phyloP scores from a whole-genome alignment of 1,140 invertebrate genomes.

The Zaprionus nigranus region DNA sequence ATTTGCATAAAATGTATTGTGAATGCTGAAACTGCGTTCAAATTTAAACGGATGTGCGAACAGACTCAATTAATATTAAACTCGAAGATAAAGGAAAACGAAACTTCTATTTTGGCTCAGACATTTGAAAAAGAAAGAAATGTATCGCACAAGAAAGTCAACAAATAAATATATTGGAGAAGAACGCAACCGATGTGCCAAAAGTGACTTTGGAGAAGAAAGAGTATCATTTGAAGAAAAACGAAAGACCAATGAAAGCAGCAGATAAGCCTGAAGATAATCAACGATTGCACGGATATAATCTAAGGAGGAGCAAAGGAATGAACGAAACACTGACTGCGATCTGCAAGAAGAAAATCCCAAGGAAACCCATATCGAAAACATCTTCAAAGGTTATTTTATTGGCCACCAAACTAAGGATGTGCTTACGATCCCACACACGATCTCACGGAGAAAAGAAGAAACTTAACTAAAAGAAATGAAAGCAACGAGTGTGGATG shows the following conservation, averaged over 20 bases:
- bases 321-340: not conserved
- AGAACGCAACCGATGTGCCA: not conserved
- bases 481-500: no score
- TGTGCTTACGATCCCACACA: not conserved
- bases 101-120: not conserved
- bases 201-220: not conserved
- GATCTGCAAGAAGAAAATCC: not conserved
- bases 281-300: not conserved
- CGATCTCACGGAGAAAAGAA: no score
- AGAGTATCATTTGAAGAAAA: not conserved
- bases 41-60: not conserved
- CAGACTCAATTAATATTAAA: not conserved
- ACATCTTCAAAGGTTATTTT: not conserved
- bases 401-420: not conserved
- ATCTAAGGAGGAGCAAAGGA: not conserved
- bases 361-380: not conserved
- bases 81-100: not conserved
- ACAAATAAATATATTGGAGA: not conserved
- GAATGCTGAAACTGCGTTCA: not conserved
- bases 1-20: slow-evolving; percentile 6
- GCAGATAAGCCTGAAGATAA: no score
- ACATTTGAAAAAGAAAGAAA: not conserved
- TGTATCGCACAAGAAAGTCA: no score
- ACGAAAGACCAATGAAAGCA: not conserved
- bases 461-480: not conserved